phyloP scores from a whole-genome alignment of 1,140 invertebrate genomes.

The Paracyclopina nana region DNA sequence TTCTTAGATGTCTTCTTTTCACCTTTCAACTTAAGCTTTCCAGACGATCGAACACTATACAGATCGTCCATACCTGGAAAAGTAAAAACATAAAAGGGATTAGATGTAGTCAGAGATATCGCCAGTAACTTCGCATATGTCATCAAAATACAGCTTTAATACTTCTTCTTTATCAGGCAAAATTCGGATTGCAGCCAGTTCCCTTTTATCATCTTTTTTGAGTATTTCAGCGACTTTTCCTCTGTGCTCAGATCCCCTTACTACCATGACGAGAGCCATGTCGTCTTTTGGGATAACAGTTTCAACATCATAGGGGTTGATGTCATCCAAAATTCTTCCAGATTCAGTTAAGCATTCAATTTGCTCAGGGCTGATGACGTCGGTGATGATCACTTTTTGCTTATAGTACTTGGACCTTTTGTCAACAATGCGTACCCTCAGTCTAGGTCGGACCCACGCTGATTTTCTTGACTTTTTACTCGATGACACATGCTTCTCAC shows the following conservation, averaged over 20 bases:
- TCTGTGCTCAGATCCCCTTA: constrained; percentile 24
- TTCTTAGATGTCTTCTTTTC: constrained; percentile 14
- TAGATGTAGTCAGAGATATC: constrained; percentile 18
- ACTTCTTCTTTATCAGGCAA: constrained; percentile 20
- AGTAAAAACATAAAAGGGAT: background rate
- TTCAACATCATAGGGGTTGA: constrained; percentile 23
- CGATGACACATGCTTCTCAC: no score
- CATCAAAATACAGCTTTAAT: constrained; percentile 26
- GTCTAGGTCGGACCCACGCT: constrained; percentile 25
- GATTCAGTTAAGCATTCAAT: constrained; percentile 28
- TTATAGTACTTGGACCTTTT: constrained; percentile 29
- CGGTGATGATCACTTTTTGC: constrained; percentile 26
- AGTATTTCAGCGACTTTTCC: constrained; percentile 27
- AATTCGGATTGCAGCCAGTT: background rate
- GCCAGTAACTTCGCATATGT: constrained; percentile 28
- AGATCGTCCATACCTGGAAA: constrained; percentile 3
- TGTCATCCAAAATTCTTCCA: constrained; percentile 26
- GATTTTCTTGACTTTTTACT: no score
- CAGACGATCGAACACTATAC: background rate
- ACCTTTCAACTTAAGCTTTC: constrained; percentile 8
- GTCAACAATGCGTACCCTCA: constrained; percentile 27
- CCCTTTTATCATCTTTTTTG: constrained; percentile 23
- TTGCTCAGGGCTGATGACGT: constrained; percentile 23
- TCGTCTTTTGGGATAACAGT: constrained; percentile 28
- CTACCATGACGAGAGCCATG: constrained; percentile 24